Evolutionary conservation across 37 sponge, comb jelly and placozoan genomes (phyloP).

Genomic region (Axinella damicornis): DNA sequence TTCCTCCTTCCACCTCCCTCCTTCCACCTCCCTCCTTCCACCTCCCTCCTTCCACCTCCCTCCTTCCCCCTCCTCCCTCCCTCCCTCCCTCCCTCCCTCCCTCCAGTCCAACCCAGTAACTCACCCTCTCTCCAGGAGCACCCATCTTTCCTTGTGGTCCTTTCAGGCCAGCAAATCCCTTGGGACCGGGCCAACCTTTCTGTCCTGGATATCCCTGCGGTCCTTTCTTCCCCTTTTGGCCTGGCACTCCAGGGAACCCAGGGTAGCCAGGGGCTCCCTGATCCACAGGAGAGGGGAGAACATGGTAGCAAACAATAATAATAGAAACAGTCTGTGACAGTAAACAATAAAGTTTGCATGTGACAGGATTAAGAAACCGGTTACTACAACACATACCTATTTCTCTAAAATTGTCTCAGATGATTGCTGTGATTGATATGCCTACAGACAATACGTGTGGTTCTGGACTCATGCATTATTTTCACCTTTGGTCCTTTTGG

Average conservation of each 20-base stretch:
- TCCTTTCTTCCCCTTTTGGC: conserved; percentile 64
- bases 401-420: too few species aligned
- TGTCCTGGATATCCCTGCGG: conserved; percentile 39
- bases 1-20: too few species aligned
- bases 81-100: neutral
- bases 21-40: too few species aligned
- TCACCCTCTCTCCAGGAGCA: conserved; percentile 55
- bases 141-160: conserved; percentile 77
- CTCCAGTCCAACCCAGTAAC: neutral
- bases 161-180: conserved; percentile 60
- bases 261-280: conserved; percentile 58
- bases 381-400: too few species aligned
- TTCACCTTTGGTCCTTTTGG: conserved; percentile 66
- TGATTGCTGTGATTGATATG: too few species aligned
- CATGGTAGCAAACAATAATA: neutral
- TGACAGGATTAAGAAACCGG: too few species aligned
- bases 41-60: too few species aligned
- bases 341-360: too few species aligned
- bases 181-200: conserved; percentile 46
- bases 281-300: neutral
- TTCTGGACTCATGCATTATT: too few species aligned
- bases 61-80: neutral
- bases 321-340: too few species aligned
- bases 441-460: too few species aligned
- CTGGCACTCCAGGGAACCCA: conserved; percentile 61